Percentiles rank a stretch among this genome's conserved stretches.
phyloP scores from a whole-genome alignment of 2,797 vertebrate genomes.

The Nasua narica region DNA sequence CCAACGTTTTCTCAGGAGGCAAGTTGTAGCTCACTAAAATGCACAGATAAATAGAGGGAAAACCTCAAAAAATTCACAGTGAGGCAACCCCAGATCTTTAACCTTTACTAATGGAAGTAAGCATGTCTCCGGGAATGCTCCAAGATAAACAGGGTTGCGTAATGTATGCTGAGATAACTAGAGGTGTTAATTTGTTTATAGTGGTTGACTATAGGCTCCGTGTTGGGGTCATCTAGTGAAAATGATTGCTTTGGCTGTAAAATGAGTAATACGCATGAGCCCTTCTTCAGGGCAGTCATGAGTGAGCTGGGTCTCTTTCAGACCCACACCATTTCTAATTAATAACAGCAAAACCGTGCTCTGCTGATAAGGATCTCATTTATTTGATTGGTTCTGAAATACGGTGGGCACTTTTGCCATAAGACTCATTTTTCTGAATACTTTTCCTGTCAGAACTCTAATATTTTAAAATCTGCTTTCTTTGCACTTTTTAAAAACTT shows the following conservation, averaged over 20 bases:
- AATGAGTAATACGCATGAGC: background rate
- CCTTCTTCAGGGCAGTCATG: constrained; percentile 30
- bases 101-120: background rate
- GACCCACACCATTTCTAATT: background rate
- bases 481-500: background rate
- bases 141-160: constrained; percentile 41
- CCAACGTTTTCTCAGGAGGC: background rate
- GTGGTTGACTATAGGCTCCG: background rate
- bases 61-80: background rate
- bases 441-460: background rate
- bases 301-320: background rate
- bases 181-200: constrained; percentile 60
- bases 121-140: background rate
- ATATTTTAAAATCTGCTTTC: constrained; percentile 2
- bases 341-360: background rate
- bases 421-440: background rate
- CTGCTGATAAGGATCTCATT: background rate
- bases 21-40: background rate
- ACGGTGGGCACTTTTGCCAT: background rate
- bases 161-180: constrained; percentile 43
- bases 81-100: background rate
- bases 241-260: constrained; percentile 48
- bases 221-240: constrained; percentile 49
- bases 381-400: constrained; percentile 18
- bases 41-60: background rate